Conservation (phyloP, 2,113 vertebrate species). For the Corydoras maculifer region DNA sequence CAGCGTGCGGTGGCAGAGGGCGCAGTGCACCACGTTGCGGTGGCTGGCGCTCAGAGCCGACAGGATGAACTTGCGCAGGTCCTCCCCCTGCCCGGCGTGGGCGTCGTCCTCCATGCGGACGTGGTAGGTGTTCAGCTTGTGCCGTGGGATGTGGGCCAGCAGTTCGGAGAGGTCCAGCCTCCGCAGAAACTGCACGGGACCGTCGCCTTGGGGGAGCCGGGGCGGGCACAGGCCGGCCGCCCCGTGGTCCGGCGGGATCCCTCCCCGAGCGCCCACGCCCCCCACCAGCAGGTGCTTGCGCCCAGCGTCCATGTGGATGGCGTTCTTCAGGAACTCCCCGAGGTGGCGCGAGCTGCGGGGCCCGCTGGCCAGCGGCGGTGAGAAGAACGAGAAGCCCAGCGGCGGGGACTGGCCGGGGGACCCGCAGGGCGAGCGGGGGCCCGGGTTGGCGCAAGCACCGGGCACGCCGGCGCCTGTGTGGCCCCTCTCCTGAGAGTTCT, state of each 20-base stretch:
- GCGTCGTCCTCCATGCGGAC: slow-evolving; percentile 98
- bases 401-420: slow-evolving; percentile 90
- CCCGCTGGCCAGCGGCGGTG: slow-evolving; percentile 71
- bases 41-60: slow-evolving; percentile 94
- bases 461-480: background rate
- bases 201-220: slow-evolving; percentile 69
- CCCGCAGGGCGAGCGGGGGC: slow-evolving; percentile 75
- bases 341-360: slow-evolving; percentile 84
- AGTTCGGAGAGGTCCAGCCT: slow-evolving; percentile 95
- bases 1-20: slow-evolving; percentile 85
- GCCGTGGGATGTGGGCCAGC: slow-evolving; percentile 87
- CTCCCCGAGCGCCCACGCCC: slow-evolving; percentile 62
- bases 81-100: slow-evolving; percentile 94
- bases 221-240: slow-evolving; percentile 65
- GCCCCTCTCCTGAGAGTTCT: slow-evolving; percentile 85
- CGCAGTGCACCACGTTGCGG: slow-evolving; percentile 93
- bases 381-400: slow-evolving; percentile 80
- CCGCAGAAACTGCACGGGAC: slow-evolving; percentile 88
- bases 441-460: slow-evolving; percentile 49
- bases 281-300: slow-evolving; percentile 76
- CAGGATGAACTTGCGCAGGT: slow-evolving; percentile 95
- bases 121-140: slow-evolving; percentile 97
- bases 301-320: slow-evolving; percentile 85
- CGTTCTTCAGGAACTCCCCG: slow-evolving; percentile 91
- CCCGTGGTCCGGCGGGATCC: slow-evolving; percentile 73